phyloP scores from a whole-genome alignment of 1,140 invertebrate species.

The Pseudomyrmex concolor region DNA sequence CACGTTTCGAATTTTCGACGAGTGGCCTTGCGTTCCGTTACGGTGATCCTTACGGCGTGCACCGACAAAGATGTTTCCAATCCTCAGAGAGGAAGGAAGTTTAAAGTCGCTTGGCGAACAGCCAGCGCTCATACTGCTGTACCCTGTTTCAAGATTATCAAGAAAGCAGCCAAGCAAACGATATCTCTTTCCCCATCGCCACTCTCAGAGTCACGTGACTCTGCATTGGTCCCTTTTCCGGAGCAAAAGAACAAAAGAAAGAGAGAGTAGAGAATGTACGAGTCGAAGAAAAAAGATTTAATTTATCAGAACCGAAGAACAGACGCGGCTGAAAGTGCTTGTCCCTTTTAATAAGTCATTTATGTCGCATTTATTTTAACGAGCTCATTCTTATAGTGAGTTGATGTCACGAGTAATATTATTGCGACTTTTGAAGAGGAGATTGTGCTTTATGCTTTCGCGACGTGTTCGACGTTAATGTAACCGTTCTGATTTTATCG shows the following conservation, averaged over 20 bases:
- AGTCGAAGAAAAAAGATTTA: conserved; percentile 44
- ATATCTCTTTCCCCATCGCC: conserved; percentile 53
- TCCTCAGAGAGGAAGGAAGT: conserved; percentile 60
- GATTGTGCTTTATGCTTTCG: background rate
- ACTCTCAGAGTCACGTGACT: background rate
- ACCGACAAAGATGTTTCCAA: conserved; percentile 65
- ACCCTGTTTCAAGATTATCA: conserved; percentile 61
- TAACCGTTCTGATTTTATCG: background rate
- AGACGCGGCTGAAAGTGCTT: conserved; percentile 11
- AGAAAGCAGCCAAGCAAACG: conserved; percentile 67
- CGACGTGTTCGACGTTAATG: background rate
- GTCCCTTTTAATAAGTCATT: conserved; percentile 22
- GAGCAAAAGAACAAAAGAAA: conserved; percentile 25
- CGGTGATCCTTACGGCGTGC: conserved; percentile 37
- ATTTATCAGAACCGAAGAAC: conserved; percentile 54
- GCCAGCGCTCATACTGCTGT: conserved; percentile 53
- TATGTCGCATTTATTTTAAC: conserved; percentile 25
- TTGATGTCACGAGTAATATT: background rate
- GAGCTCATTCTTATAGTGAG: conserved; percentile 6
- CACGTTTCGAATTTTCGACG: conserved; percentile 50
- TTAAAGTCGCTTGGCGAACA: conserved; percentile 67
- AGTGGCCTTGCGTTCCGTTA: conserved; percentile 35
- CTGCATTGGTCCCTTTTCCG: background rate
- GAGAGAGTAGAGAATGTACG: conserved; percentile 1
- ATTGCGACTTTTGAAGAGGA: background rate